Base-by-base conservation (phyloP, 2,888 invertebrate species). In the Tuta absoluta region DNA sequence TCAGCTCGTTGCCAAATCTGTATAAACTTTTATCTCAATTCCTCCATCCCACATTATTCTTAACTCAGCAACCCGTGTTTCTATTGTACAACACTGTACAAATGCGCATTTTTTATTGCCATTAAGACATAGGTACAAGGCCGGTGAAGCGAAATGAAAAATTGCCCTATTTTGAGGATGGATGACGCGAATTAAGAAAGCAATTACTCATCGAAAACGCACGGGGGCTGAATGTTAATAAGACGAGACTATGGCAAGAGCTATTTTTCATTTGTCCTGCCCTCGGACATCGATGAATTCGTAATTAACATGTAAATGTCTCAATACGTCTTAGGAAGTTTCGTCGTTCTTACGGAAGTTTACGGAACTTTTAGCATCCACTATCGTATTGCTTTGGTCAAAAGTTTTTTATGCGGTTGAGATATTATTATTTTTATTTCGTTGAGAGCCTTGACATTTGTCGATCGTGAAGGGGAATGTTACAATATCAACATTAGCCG, bases 161-260 rank as follows among this genome's bases (percentile, higher is more conserved):
- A 91, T 91, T 81, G 82, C 88, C 84, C 86, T 85, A 89, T 90
- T 91, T 91, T 86, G 85, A 88, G 87, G 89, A 92, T 91, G 88
- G 88, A 92, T 92, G 92, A 86, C 87, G 85, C 80, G 85, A 92
- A 92, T 92, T 92, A 92, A 92, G 91, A 87, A 87, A 88, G 91
- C 90, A 91, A 92, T 92, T 90, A 89, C 91, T 92, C 92, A 92
- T 91, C 89, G 85, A 80, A 81, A 82, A 85, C 80, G 84, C 79
- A 86, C 89, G 82, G 83, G 89, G 89, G 87, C 78, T 85, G 89
- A 89, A 91, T 91, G 87, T 85, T 91, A 91, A 92, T 92, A 89
- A 87, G 90, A 86, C 72, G 82, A 83, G 79, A 85, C 81, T 83
- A 82, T 82, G 81, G 79, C 71, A 72, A 77, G 80, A 84, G 84